Percentiles rank a stretch among this genome's conserved stretches.
Evolutionary conservation across 2,888 invertebrate genomes (phyloP).

Genomic region (Agrotis puta): DNA sequence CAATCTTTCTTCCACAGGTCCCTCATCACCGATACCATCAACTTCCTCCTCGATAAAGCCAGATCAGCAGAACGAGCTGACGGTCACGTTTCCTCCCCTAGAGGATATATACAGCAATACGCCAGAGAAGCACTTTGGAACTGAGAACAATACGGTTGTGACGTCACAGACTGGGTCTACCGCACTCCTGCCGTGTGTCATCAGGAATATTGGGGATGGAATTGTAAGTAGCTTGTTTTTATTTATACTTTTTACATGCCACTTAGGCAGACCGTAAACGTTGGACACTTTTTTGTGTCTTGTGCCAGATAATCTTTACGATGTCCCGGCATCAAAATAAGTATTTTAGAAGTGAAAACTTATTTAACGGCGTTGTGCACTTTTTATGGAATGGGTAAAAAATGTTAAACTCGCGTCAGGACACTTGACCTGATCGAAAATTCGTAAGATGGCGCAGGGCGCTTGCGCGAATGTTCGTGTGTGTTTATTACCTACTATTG

Average conservation of each 20-base stretch:
- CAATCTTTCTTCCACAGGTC: constrained; percentile 68
- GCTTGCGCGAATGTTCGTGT: no score
- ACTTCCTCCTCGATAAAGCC: constrained; percentile 74
- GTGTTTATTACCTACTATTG: no score
- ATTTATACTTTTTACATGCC: background rate
- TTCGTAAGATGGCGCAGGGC: no score
- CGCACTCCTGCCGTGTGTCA: constrained; percentile 95
- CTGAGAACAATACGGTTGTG: constrained; percentile 95
- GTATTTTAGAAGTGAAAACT: no score
- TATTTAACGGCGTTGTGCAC: no score
- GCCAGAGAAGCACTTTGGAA: constrained; percentile 95
- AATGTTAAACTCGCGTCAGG: no score
- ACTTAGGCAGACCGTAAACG: no score
- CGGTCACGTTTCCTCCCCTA: constrained; percentile 85
- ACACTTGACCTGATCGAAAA: no score
- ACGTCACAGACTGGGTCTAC: constrained; percentile 96
- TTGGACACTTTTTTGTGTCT: no score
- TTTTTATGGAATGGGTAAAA: no score
- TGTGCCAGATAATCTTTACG: no score
- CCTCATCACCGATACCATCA: constrained; percentile 68
- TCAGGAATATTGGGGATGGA: constrained; percentile 96
- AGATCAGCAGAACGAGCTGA: constrained; percentile 86
- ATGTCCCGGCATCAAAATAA: no score
- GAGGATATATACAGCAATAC: constrained; percentile 86
- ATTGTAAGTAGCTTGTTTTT: constrained; percentile 92